Base-by-base conservation (phyloP, 2,888 invertebrate genomes). In the Lapara coniferarum region DNA sequence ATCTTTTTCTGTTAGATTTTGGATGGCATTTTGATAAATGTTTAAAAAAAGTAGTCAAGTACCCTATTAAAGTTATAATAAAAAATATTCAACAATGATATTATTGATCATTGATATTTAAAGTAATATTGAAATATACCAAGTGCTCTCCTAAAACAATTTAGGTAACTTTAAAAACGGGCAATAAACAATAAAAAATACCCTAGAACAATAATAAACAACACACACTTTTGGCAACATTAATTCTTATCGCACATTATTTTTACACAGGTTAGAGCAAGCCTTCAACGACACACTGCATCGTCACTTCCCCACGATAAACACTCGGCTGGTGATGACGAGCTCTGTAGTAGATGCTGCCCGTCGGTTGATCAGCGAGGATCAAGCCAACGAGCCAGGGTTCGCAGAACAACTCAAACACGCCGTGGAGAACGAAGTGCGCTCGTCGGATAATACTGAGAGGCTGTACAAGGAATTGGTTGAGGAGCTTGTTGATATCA, bases 221-320 rank as follows among this genome's bases (percentile, higher is more conserved):
- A 25, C 25, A 25, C 25, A 25, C 2, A 25, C 25, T 25, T 1
- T 25, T 25, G 2, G 25, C 2, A 25, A 25, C 2, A 37, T 8
- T 37, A 7, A 37, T 37, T 37, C 37, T 1, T 37, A 37, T 37
- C 37, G 5, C 5, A 37, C 8, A 19, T 66, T 14, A 30, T 63
- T 69, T 7, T 55, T 46, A 80, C 76, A 13, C 79, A 95, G 95
- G 79, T 79, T 96, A 71, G 95, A 96, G 73, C 95, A 95, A 74
- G 88, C 86, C 0, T 87, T 96, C 68, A 86, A 92, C 57, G 95
- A 95, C 3, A 82, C 89, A 0, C 88, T 96, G 0, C 94, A 94
- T 70, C 95, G 95, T 46, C 91, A 93, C 74, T 96, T 96, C 81
- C 95, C 95, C 0, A 95, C 96, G 0, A 94, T 95, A 16, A 94